Evolutionary conservation across 2,797 vertebrate species (phyloP), one percentile per base, ranked within the genome.

Genomic region (Holocentrus rufus): DNA sequence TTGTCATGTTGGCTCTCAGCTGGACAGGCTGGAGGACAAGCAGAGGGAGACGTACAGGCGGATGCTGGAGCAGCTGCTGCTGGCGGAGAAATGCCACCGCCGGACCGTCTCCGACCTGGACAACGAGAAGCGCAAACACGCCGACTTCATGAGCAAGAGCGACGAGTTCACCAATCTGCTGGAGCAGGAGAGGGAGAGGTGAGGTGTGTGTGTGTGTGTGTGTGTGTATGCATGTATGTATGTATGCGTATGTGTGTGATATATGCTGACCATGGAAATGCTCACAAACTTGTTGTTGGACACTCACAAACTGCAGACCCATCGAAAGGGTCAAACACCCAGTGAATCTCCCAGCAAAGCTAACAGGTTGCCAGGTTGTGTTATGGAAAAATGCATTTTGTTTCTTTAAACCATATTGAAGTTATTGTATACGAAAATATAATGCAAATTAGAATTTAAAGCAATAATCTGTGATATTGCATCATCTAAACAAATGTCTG

Each of bases 101-200:
- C 95, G 96, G 66, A 99, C 98, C 0, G 96, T 99, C 69, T 91
- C 89, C 0, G 96, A 99, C 73, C 88, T 99, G 25, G 96, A 99
- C 84, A 95, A 87, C 0, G 97, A 99, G 92, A 98, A 97, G 42
- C 93, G 89, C 50, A 99, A 98, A 61, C 98, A 99, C 66, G 82
- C 89, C 0, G 97, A 98, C 91, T 99, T 98, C 93, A 99, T 99
- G 93, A 95, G 92, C 91, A 98, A 99, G 93, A 99, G 97, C 0
- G 98, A 99, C 18, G 97, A 99, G 90, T 99, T 99, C 88, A 99
- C 98, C 89, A 95, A 95, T 90, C 94, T 99, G 87, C 93, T 99
- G 94, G 98, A 99, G 82, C 96, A 97, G 89, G 98, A 99, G 86
- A 88, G 98, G 34, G 97, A 98, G 91, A 96, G 98, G 98, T 98